A percentile compares a stretch with the other conserved stretches of the same genome.
Conservation (phyloP, 1,140 invertebrate species). For the Parapsyche elsis region DNA sequence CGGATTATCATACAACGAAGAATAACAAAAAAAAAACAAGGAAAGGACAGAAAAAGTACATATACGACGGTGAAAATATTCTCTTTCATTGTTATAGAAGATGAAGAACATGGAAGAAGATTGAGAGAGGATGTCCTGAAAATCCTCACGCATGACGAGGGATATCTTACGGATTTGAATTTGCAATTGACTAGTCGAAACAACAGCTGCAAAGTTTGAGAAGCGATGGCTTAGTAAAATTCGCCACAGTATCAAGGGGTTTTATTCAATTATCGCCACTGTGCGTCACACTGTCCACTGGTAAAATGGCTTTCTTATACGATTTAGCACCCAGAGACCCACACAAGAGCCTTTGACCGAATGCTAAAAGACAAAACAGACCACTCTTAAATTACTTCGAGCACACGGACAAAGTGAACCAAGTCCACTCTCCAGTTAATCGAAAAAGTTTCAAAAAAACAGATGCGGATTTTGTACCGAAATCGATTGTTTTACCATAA, state of each 20-base stretch:
- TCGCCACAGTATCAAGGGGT: neutral
- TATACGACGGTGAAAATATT: neutral
- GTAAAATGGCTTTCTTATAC: constrained; percentile 43
- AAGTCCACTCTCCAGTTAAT: no score
- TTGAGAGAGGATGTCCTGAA: neutral
- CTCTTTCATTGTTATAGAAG: neutral
- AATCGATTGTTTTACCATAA: no score
- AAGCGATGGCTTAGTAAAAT: constrained; percentile 18
- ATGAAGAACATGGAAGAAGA: neutral
- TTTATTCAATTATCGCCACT: constrained; percentile 37
- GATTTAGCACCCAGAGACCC: constrained; percentile 20
- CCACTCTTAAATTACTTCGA: neutral
- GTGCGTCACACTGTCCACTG: constrained; percentile 9
- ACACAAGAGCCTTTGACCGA: constrained; percentile 27
- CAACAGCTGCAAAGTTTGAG: neutral
- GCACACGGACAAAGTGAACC: no score
- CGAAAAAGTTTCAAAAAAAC: no score
- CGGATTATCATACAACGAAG: constrained; percentile 38
- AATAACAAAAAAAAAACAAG: neutral
- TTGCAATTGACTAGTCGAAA: no score
- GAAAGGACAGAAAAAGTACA: neutral
- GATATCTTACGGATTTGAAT: no score
- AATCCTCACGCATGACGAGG: no score
- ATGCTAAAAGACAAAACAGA: constrained; percentile 30
- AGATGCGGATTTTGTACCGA: no score